These are phyloP conservation scores for Clupea harengus DNA, from an alignment of 2,113 vertebrate species.

Conservation along the genomic window DNA sequence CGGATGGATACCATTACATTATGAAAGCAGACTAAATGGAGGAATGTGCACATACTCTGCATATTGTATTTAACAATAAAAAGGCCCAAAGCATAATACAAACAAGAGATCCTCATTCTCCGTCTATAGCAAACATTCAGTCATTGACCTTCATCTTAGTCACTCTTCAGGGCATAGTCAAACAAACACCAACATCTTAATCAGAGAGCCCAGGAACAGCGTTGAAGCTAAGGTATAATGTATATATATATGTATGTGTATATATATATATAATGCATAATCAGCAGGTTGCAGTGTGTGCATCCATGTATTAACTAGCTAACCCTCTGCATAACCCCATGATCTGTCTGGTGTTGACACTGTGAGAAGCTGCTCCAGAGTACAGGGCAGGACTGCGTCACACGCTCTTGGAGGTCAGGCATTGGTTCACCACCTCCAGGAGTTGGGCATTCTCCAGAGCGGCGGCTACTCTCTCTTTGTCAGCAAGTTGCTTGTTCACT, in stretches of 20 bases:
- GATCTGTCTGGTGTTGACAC: neutral
- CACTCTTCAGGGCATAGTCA: neutral
- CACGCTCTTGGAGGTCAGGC: conserved; percentile 72
- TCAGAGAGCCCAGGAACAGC: neutral
- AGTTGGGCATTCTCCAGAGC: conserved; percentile 93
- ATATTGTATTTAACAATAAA: neutral
- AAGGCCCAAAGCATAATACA: neutral
- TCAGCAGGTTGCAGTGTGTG: neutral
- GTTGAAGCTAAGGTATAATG: neutral
- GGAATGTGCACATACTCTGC: neutral
- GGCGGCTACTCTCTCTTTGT: conserved; percentile 95
- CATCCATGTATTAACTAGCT: neutral
- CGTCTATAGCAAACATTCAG: neutral
- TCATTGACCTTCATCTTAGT: neutral
- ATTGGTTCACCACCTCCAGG: conserved; percentile 97
- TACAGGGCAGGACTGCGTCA: conserved; percentile 37
- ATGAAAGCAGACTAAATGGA: neutral
- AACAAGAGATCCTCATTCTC: neutral
- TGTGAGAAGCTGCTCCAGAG: neutral
- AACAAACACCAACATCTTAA: neutral
- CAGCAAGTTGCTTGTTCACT: conserved; percentile 98
- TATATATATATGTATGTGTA: too few species aligned
- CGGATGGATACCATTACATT: neutral
- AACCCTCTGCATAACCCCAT: neutral
- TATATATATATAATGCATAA: too few species aligned